Conservation (phyloP, 2,113 vertebrate genomes). For the Mola mola region DNA sequence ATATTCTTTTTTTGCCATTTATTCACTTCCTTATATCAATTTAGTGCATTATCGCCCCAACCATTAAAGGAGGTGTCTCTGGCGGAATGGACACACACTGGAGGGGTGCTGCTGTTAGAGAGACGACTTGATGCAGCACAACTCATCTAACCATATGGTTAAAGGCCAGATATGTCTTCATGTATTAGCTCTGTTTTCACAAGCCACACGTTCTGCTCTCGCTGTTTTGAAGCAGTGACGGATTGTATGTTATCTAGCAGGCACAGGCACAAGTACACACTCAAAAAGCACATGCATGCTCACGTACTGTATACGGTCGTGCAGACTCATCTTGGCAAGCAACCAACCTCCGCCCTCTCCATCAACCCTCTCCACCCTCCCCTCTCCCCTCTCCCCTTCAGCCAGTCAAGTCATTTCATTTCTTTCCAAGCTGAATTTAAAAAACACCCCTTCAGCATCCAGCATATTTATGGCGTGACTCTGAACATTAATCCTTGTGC, state of each 20-base stretch:
- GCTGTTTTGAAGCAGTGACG: conserved; percentile 39
- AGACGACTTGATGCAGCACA: conserved; percentile 45
- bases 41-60: conserved; percentile 50
- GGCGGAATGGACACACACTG: conserved; percentile 52
- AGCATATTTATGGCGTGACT: conserved; percentile 60
- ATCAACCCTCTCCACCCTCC: conserved; percentile 25
- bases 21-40: conserved; percentile 49
- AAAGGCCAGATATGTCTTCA: conserved; percentile 45
- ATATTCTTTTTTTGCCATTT: conserved; percentile 1
- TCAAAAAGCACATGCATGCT: neutral
- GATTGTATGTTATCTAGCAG: conserved; percentile 42
- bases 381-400: conserved; percentile 2
- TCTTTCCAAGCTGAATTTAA: conserved; percentile 53
- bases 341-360: conserved; percentile 17
- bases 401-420: conserved; percentile 52
- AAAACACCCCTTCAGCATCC: conserved; percentile 57
- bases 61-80: conserved; percentile 53
- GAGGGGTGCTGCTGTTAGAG: conserved; percentile 56
- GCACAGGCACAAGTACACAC: conserved; percentile 16
- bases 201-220: conserved; percentile 27
- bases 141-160: conserved; percentile 48
- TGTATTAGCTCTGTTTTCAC: conserved; percentile 49
- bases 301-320: conserved; percentile 13
- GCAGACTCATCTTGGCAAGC: conserved; percentile 38
- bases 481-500: conserved; percentile 66